Percentiles rank a stretch among this genome's conserved stretches.
phyloP scores from a whole-genome alignment of 2,113 vertebrate species.

The Nothoprocta perdicaria region DNA sequence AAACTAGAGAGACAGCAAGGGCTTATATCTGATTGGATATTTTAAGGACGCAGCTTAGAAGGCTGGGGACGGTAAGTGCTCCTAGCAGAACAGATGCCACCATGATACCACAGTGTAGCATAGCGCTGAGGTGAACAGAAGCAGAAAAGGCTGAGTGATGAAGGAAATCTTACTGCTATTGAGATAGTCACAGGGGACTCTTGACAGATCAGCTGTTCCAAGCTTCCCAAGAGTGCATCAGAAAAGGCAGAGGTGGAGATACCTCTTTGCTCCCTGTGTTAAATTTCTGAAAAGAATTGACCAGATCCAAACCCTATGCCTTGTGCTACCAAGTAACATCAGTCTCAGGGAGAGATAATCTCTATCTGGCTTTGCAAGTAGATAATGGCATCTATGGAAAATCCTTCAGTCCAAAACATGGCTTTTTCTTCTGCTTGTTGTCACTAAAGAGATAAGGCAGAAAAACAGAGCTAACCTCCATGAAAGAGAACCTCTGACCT shows the following conservation, averaged over 20 bases:
- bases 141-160: background rate
- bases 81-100: background rate
- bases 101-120: background rate
- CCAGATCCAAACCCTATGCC: background rate
- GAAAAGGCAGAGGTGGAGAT: background rate
- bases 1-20: background rate
- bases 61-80: background rate
- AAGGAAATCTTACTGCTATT: background rate
- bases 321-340: rapidly evolving
- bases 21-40: background rate
- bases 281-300: background rate
- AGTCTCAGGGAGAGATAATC: background rate
- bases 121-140: background rate
- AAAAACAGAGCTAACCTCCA: background rate
- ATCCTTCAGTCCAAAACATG: background rate
- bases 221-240: background rate
- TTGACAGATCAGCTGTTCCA: background rate
- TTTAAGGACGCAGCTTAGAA: background rate
- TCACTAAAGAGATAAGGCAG: background rate
- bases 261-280: background rate
- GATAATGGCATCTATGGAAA: background rate
- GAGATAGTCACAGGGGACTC: background rate
- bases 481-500: rapidly evolving
- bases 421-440: background rate
- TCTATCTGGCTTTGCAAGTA: rapidly evolving